These are phyloP conservation scores for Cromileptes altivelis DNA, from an alignment of 2,113 vertebrate genomes.

Conservation along the genomic window DNA sequence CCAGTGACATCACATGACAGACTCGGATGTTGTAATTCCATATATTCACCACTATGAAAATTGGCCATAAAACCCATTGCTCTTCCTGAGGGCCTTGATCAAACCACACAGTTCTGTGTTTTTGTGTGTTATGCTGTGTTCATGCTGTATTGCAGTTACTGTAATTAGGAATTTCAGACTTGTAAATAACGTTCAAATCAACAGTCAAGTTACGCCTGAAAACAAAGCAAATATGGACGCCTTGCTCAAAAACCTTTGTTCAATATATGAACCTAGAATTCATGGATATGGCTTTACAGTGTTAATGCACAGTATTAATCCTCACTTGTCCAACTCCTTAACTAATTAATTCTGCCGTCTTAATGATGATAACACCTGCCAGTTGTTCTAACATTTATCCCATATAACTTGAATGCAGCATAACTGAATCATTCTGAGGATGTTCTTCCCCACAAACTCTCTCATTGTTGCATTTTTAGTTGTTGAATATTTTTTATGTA, in stretches of 20 bases:
- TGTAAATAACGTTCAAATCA: neutral
- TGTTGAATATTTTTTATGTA: neutral
- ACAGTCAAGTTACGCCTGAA: neutral
- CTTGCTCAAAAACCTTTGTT: neutral
- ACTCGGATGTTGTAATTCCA: too few species aligned
- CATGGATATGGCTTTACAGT: neutral
- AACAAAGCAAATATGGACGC: neutral
- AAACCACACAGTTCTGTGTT: too few species aligned
- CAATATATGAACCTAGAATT: neutral
- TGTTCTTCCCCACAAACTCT: neutral
- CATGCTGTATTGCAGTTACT: neutral
- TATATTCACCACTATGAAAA: too few species aligned
- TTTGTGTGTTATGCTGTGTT: neutral
- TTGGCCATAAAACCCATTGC: too few species aligned
- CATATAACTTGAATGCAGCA: neutral
- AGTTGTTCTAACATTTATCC: neutral
- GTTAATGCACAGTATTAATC: neutral
- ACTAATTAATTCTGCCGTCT: neutral
- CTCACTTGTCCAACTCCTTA: neutral
- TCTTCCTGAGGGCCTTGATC: too few species aligned
- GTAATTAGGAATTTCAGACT: neutral
- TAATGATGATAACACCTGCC: neutral
- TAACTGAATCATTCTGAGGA: neutral
- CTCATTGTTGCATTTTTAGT: neutral
- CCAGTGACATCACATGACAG: too few species aligned